Base-by-base conservation (phyloP, 2,797 vertebrate genomes). In the Microctenopoma lineatum region DNA sequence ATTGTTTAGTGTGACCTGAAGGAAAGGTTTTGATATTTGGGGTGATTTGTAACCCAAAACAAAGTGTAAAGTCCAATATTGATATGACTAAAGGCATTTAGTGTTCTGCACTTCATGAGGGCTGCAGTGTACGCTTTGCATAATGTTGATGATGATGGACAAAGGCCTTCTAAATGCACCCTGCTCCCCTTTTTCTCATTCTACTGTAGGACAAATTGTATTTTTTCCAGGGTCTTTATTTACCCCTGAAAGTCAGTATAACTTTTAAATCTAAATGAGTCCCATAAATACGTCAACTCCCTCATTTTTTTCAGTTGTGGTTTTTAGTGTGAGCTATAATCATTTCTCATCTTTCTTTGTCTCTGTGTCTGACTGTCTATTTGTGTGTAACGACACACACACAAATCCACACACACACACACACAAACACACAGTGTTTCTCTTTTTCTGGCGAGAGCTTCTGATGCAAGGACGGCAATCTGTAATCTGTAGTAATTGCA, bases 401-500 rank as follows among this genome's bases (percentile, higher is more conserved):
- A 63, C 26, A 38, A 13, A 70, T 59, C 36, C 73, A 83, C 64
- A 63, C 16, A 75, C 64, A 63, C 16, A 75, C 56, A 77, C 84
- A 77, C 84, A 88, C 77, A 79, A 66, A 79, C 26, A 36, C 68
- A 34, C 76, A 87, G 73, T 86, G 86, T 88, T 90, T 94, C 86
- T 91, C 83, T 85, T 87, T 86, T 89, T 89, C 78, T 87, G 86
- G 89, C 81, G 75, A 90, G 84, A 76, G 85, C 89, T 91, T 94
- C 93, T 90, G 92, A 94, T 93, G 93, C 90, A 91, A 90, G 88
- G 90, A 92, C 79, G 84, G 90, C 91, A 90, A 94, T 94, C 93
- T 94, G 91, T 94, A 93, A 94, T 95, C 92, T 94, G 92, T 92
- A 93, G 92, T 94, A 95, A 94, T 94, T 94, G 92, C 89, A 93